Base-by-base conservation (phyloP, 2,888 invertebrate genomes). In the Heliconius aoede region DNA sequence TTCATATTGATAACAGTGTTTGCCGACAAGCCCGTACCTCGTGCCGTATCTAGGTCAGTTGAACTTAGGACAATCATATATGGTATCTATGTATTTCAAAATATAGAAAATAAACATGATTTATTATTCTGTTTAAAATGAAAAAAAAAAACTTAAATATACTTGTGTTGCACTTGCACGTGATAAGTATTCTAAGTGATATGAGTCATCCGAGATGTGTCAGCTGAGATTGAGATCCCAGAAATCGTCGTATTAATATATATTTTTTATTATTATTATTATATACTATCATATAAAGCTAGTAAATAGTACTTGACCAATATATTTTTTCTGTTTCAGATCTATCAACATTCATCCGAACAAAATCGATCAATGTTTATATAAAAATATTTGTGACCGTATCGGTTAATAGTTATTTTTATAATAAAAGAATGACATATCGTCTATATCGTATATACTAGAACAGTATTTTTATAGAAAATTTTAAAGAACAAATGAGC, bases 291-390 rank as follows among this genome's bases (percentile, higher is more conserved):
- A 55, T 55, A 36, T 28, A 24, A 60, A 4, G 24, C 4, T 69
- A 61, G n/a, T 26, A 18, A 64, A 36, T 11, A 26, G 36, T 71
- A 40, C n/a, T 7, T 72, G 5, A 72, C 36, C 40, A 51, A 21
- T 64, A 36, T 76, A 76, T 85, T 84, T 32, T 82, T 78, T 86
- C 90, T 91, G 89, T 92, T 93, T 80, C 92, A 93, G 92, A 93
- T 69, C 83, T 80, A 81, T 84, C 85, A 85, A 83, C 83, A 78
- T 77, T 76, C 51, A 82, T 85, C 86, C 87, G 86, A 89, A 87
- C 86, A 82, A 85, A 85, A 85, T 82, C 81, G 80, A 82, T 80
- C 55, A 76, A 81, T 81, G 83, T 83, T 85, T 83, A 84, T 84
- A 84, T 84, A 84, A 82, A 82, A 81, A 87, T 85, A 87, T 86